Conservation (phyloP, 2,888 invertebrate species). For the Sipha maydis region DNA sequence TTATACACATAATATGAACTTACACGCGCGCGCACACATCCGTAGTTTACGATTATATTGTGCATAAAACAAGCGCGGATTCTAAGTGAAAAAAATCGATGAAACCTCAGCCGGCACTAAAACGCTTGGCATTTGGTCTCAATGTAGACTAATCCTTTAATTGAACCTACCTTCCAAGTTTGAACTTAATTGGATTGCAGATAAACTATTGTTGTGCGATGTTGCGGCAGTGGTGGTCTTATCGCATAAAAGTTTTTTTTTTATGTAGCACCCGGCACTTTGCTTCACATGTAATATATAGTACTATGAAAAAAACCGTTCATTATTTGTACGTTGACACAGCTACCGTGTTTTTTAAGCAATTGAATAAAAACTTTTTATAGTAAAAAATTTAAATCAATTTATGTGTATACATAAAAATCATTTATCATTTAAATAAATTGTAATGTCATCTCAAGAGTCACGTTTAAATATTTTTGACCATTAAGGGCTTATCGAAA, state of each 20-base stretch:
- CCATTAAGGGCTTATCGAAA: not conserved
- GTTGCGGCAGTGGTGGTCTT: not conserved
- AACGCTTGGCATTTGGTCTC: constrained; percentile 15
- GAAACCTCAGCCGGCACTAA: constrained; percentile 35
- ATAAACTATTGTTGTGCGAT: constrained; percentile 34
- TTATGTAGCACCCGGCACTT: not conserved
- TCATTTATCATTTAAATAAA: not conserved
- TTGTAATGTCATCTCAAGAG: not conserved
- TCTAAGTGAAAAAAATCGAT: constrained; percentile 42
- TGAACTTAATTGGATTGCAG: constrained; percentile 52
- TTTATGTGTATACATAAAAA: constrained; percentile 12
- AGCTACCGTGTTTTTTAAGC: not conserved
- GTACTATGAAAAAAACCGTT: not conserved
- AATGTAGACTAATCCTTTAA: constrained; percentile 52
- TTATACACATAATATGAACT: not conserved
- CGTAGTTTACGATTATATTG: constrained; percentile 15
- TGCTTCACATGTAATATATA: not conserved
- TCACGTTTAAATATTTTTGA: not conserved
- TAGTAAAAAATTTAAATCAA: not conserved
- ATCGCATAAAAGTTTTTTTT: constrained; percentile 22
- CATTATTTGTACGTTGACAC: constrained; percentile 4
- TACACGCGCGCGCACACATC: not conserved
- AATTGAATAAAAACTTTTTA: not conserved
- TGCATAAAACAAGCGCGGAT: constrained; percentile 20
- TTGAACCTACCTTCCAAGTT: constrained; percentile 26